A percentile compares a stretch with the other conserved stretches of the same genome.
Evolutionary conservation across 2,113 vertebrate genomes (phyloP).

Genomic region (Oreochromis aureus): DNA sequence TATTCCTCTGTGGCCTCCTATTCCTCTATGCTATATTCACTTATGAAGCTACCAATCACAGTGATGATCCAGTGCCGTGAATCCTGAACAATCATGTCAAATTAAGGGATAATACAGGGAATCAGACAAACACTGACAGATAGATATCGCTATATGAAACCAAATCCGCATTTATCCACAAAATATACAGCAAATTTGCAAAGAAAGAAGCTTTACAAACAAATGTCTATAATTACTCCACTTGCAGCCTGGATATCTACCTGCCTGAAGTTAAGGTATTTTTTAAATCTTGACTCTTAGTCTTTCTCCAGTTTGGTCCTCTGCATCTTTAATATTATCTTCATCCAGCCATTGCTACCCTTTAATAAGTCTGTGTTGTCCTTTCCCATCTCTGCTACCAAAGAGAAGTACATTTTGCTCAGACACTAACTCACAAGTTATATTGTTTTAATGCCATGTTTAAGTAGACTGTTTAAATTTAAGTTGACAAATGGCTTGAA

Average conservation of each 20-base stretch:
- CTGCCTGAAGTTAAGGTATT: not conserved
- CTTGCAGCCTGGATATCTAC: not conserved
- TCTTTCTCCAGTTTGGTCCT: not conserved
- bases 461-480: not conserved
- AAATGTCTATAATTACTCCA: not conserved
- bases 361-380: not conserved
- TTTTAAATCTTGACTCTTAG: not conserved
- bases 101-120: not conserved
- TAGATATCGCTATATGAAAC: not conserved
- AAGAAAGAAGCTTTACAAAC: not conserved
- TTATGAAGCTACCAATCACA: conserved; percentile 1
- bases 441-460: conserved; percentile 24
- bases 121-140: not conserved
- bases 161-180: not conserved
- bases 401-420: conserved; percentile 11
- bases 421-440: not conserved
- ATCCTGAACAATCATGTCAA: not conserved
- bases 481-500: conserved; percentile 14
- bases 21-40: not conserved
- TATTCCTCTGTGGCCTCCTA: not conserved
- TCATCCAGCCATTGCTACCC: not conserved
- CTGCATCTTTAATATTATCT: not conserved
- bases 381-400: conserved; percentile 5
- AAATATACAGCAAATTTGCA: not conserved
- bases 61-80: not conserved